A percentile compares a stretch with the other conserved stretches of the same genome.
Conservation (phyloP, 2,888 invertebrate species). For the Drosophila rellima region DNA sequence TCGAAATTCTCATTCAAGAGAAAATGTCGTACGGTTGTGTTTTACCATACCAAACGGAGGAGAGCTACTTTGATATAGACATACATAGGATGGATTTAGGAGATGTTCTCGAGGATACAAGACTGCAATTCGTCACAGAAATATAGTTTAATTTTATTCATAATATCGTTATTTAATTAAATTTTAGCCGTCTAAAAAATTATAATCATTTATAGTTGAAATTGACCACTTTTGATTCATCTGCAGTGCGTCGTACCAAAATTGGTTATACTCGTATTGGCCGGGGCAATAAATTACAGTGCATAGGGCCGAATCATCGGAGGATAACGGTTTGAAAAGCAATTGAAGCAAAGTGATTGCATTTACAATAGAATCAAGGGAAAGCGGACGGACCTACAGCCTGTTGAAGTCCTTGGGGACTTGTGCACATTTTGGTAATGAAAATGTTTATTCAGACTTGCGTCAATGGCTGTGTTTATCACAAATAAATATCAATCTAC, state of each 20-base stretch:
- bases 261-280: not conserved
- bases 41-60: not conserved
- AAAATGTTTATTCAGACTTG: constrained; percentile 81
- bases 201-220: not conserved
- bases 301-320: constrained; percentile 9
- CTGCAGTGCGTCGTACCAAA: not conserved
- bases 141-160: not conserved
- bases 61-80: constrained; percentile 17
- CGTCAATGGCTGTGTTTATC: constrained; percentile 79
- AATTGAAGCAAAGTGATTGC: constrained; percentile 73
- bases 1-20: constrained; percentile 12
- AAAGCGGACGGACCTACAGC: constrained; percentile 18
- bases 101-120: not conserved
- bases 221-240: not conserved
- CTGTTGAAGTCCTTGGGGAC: constrained; percentile 35
- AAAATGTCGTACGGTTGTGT: not conserved
- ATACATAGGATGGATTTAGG: not conserved
- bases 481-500: constrained; percentile 74
- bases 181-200: not conserved
- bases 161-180: constrained; percentile 1
- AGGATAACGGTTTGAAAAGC: constrained; percentile 51
- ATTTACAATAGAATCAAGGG: constrained; percentile 3
- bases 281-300: constrained; percentile 47
- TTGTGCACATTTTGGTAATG: constrained; percentile 73
- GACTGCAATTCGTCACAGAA: not conserved